Conservation (phyloP, 2,797 vertebrate genomes). For the Typhlichthys subterraneus region DNA sequence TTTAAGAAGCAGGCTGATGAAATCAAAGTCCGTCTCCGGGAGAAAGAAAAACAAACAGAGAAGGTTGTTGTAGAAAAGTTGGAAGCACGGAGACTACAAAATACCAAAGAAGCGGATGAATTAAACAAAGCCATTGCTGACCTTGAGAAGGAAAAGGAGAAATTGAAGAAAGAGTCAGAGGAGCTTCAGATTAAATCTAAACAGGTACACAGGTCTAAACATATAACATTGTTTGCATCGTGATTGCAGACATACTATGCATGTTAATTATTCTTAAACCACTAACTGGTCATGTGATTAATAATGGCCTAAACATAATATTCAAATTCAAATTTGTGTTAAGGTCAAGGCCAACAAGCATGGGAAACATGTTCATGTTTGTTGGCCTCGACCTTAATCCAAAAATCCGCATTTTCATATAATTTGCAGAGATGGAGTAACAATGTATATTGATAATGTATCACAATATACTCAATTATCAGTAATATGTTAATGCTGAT, state of each 20-base stretch:
- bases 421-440: slow-evolving; percentile 51
- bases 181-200: slow-evolving; percentile 89
- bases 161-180: slow-evolving; percentile 84
- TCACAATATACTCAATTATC: not conserved
- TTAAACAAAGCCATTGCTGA: slow-evolving; percentile 83
- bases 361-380: too few relatives aligned
- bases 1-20: slow-evolving; percentile 92
- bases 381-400: too few relatives aligned
- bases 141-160: slow-evolving; percentile 88
- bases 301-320: too few relatives aligned
- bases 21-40: slow-evolving; percentile 80
- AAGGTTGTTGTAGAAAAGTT: slow-evolving; percentile 84
- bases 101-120: slow-evolving; percentile 85
- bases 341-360: too few relatives aligned
- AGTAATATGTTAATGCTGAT: slow-evolving; percentile 5
- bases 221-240: slow-evolving; percentile 8
- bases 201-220: slow-evolving; percentile 82
- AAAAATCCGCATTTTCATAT: slow-evolving; percentile 26
- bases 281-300: slow-evolving; percentile 29
- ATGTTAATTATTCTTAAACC: slow-evolving; percentile 26
- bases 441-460: slow-evolving; percentile 14
- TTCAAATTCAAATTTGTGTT: too few relatives aligned
- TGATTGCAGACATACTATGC: slow-evolving; percentile 15
- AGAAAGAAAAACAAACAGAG: slow-evolving; percentile 84
- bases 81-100: slow-evolving; percentile 89